Conservation (phyloP, 2,797 vertebrate species). For the Diglossa cyanea region DNA sequence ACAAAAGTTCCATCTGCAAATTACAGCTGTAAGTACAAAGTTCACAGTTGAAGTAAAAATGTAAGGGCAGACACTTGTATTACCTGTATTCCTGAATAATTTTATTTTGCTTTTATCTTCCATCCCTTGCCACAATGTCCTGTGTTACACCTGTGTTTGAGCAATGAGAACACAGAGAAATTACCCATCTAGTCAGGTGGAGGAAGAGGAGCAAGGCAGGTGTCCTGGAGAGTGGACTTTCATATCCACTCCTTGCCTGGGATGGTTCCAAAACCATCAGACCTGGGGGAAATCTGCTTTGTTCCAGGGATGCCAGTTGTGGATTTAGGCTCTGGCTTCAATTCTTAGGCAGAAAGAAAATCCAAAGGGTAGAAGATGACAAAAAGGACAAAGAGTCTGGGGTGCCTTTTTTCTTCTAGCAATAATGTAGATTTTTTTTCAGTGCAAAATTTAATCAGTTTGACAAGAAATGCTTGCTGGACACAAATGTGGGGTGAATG, state of each 20-base stretch:
- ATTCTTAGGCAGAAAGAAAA: neutral
- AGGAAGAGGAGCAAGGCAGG: neutral
- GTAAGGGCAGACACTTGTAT: neutral
- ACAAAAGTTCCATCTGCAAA: neutral
- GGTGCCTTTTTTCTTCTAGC: neutral
- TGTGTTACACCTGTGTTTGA: neutral
- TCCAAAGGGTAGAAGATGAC: neutral
- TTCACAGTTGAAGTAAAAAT: neutral
- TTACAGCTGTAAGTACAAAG: neutral
- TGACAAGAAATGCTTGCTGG: neutral
- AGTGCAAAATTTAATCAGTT: neutral
- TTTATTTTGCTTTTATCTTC: neutral
- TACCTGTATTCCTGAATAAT: neutral
- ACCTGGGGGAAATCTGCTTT: neutral
- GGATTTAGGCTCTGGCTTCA: neutral
- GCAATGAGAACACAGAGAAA: neutral
- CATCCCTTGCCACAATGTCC: neutral
- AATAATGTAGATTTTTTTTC: neutral
- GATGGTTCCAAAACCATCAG: neutral
- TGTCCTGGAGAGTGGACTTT: neutral
- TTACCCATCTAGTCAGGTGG: neutral
- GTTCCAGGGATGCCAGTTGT: neutral
- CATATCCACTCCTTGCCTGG: neutral
- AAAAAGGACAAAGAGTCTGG: neutral
- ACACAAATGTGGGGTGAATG: neutral